Conservation (phyloP, 2,113 vertebrate species). For the Forbesichthys agassizii region DNA sequence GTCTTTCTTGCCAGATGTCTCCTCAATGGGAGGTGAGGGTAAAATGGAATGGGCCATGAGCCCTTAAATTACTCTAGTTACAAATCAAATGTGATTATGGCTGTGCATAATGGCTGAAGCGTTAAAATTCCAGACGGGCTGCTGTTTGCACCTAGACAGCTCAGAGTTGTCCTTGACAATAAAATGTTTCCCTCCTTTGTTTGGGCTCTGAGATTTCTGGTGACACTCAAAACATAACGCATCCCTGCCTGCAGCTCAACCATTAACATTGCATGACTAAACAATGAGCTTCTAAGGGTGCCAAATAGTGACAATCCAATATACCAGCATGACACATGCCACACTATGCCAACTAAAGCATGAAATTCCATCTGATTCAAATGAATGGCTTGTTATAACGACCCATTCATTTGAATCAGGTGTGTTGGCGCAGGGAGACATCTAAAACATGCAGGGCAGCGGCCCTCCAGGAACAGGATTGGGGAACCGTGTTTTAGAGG, state of each 20-base stretch:
- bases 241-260: not conserved
- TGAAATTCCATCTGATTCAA: not conserved
- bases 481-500: not conserved
- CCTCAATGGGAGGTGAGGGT: constrained; percentile 7
- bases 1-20: not conserved
- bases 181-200: not conserved
- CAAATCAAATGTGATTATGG: not conserved
- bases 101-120: not conserved
- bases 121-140: not conserved
- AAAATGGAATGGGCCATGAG: constrained; percentile 8
- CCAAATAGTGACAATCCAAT: constrained; percentile 13
- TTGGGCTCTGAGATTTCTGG: not conserved
- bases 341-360: constrained; percentile 10
- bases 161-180: not conserved
- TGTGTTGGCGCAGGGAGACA: no score
- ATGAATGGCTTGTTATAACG: no score
- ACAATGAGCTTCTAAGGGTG: constrained; percentile 1
- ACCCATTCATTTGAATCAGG: no score
- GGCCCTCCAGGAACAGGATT: no score
- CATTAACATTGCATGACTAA: not conserved
- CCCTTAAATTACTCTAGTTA: constrained; percentile 7
- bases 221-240: not conserved
- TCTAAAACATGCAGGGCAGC: no score
- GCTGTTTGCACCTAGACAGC: not conserved
- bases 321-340: constrained; percentile 4